phyloP scores from a whole-genome alignment of 2,113 vertebrate genomes.

The Rhea pennata region DNA sequence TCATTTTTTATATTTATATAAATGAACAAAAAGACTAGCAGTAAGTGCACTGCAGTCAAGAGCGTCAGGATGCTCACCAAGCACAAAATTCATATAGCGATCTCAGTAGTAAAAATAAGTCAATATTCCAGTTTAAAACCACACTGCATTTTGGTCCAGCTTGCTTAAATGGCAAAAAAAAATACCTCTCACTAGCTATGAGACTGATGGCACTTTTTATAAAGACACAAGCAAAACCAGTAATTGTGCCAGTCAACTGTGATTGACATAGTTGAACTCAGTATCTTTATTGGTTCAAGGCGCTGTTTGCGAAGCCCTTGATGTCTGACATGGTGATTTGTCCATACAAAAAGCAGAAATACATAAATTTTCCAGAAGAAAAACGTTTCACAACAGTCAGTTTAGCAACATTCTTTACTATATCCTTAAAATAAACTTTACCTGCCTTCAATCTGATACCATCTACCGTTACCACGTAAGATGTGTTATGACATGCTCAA shows the following conservation, averaged over 20 bases:
- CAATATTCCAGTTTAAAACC: background rate
- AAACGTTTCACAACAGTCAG: background rate
- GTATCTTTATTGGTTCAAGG: background rate
- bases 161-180: background rate
- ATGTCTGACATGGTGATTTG: constrained; percentile 44
- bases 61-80: background rate
- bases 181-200: background rate
- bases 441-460: background rate
- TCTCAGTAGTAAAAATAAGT: background rate
- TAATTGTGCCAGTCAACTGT: constrained; percentile 25
- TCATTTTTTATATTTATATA: constrained; percentile 28
- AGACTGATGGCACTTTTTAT: constrained; percentile 5
- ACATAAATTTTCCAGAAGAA: background rate
- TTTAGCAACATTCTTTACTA: background rate
- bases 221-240: background rate
- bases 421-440: background rate
- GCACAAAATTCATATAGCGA: background rate
- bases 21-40: background rate
- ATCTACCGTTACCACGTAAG: background rate
- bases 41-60: background rate
- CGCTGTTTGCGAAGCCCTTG: constrained; percentile 28
- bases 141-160: background rate
- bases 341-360: constrained; percentile 15
- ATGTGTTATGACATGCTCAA: background rate
- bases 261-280: background rate